Evolutionary conservation across 2,797 vertebrate genomes (phyloP), one percentile per base, ranked within the genome.

Genomic region (Bovichtus variegatus): DNA sequence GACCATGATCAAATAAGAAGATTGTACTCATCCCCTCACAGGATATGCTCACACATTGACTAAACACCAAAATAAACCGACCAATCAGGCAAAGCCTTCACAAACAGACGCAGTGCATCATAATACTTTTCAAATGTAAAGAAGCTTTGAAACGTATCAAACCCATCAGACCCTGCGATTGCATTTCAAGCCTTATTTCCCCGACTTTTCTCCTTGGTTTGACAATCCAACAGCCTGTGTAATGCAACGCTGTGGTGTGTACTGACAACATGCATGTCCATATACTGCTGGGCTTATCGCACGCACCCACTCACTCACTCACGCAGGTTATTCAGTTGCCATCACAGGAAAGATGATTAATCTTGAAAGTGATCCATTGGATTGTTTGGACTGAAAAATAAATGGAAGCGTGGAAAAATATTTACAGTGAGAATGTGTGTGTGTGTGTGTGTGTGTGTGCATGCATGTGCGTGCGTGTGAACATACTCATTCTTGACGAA

Each of bases 401-500:
- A n/a, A 65, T 3, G 19, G 3, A 29, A n/a, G n/a, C n/a, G n/a
- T n/a, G 11, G 47, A 9, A 40, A 44, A 27, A 18, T 5, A 23
- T 3, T 27, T 11, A 19, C 6, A 8, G 2, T 31, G 41, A 12
- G 16, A 15, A 10, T 67, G 43, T 47, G 43, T 27, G 72, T 23
- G 40, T 54, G 54, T 67, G 43, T 47, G 43, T 27, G 72, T 23
- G 40, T 54, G 54, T 41, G n/a, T n/a, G 55, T 41, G 58, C 25
- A 27, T 43, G 21, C 25, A 43, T 23, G 38, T 21, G 50, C 11
- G 40, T 54, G 59, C 41, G 49, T 61, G 0, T 11, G 3, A 40
- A 93, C 97, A 6, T 96, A 99, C 98, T 97, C 95, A 3, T 96
- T 98, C 88, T 96, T 98, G 91, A 95, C 80, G 77, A 99, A 99